Conservation (phyloP, 2,797 vertebrate species). For the Australoheros facetus region DNA sequence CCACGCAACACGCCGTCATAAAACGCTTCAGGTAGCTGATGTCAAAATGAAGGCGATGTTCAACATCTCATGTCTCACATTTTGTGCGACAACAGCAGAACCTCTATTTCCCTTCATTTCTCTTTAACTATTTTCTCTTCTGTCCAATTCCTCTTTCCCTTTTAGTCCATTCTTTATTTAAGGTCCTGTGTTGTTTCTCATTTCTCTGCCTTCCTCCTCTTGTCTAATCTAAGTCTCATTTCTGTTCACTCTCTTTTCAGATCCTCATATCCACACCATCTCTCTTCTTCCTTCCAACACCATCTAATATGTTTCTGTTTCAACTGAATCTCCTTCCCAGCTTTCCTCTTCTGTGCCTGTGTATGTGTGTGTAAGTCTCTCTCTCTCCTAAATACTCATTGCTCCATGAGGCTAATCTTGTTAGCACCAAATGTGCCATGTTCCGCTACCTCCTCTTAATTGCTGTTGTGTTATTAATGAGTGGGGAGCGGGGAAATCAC, state of each 20-base stretch:
- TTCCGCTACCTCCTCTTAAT: slow-evolving; percentile 93
- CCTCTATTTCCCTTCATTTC: background rate
- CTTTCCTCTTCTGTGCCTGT: background rate
- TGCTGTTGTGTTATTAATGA: slow-evolving; percentile 99
- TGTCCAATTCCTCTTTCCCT: slow-evolving; percentile 13
- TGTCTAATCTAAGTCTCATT: slow-evolving; percentile 17
- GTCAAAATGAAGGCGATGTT: background rate
- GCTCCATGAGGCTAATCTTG: slow-evolving; percentile 83
- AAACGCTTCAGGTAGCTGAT: background rate
- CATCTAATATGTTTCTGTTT: slow-evolving; percentile 46
- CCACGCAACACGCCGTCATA: background rate
- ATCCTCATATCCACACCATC: slow-evolving; percentile 17
- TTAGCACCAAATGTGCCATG: slow-evolving; percentile 86
- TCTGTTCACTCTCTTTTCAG: slow-evolving; percentile 17
- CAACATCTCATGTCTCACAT: background rate
- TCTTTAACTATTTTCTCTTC: background rate
- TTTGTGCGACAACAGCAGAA: background rate
- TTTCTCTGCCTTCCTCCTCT: background rate
- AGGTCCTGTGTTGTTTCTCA: slow-evolving; percentile 10
- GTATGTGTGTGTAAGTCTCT: slow-evolving; percentile 13
- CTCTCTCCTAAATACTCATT: slow-evolving; percentile 61
- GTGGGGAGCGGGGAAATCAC: slow-evolving; percentile 91
- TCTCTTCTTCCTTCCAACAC: slow-evolving; percentile 34
- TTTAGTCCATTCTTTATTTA: slow-evolving; percentile 19
- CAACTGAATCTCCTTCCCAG: slow-evolving; percentile 32